phyloP scores from a whole-genome alignment of 2,113 vertebrate species.

The Syrrhaptes paradoxus region DNA sequence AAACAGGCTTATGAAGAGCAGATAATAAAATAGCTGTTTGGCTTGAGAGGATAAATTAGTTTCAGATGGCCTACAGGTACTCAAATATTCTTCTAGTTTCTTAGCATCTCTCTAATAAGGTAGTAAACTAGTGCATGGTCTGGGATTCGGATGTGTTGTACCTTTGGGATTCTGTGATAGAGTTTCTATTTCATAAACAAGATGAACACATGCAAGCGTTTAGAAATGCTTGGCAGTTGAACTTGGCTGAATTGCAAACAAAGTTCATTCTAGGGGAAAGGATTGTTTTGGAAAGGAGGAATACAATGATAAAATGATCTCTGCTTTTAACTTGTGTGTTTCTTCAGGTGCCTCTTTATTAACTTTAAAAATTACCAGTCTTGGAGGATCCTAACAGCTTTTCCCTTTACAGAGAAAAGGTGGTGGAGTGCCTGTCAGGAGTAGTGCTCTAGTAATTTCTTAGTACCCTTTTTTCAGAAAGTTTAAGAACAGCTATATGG shows the following conservation, averaged over 20 bases:
- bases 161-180: background rate
- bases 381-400: background rate
- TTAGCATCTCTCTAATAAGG: background rate
- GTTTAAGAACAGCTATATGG: background rate
- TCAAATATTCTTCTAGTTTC: background rate
- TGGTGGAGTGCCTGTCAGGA: background rate
- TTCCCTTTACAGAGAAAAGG: background rate
- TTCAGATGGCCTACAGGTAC: background rate
- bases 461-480: background rate
- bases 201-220: conserved; percentile 13
- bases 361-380: background rate
- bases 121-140: background rate
- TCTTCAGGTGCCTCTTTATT: background rate
- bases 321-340: background rate
- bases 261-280: conserved; percentile 49
- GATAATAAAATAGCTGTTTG: background rate
- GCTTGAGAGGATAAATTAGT: background rate
- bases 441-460: background rate
- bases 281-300: conserved; percentile 40
- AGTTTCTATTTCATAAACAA: conserved; percentile 44
- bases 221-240: conserved; percentile 62
- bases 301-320: conserved; percentile 3
- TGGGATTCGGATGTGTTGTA: conserved; percentile 18
- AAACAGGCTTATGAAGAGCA: background rate
- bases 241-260: conserved; percentile 51